Evolutionary conservation across 2,888 invertebrate genomes (phyloP).

Genomic region (Tipula helvola): DNA sequence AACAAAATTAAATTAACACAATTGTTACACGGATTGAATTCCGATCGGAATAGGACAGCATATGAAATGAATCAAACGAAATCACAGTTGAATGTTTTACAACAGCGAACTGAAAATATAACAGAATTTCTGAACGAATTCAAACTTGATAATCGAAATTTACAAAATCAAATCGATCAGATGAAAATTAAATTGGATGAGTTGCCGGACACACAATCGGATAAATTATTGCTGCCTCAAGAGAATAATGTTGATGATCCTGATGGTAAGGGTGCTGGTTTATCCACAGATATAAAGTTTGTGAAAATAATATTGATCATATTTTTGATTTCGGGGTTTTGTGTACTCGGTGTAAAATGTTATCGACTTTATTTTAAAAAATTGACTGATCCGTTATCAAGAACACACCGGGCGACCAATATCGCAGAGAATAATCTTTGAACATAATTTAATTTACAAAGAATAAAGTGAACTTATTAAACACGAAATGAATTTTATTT

Average conservation of each 20-base stretch:
- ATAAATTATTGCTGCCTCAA: not conserved
- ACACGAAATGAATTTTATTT: too few relatives aligned
- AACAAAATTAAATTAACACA: not conserved
- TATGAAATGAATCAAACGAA: not conserved
- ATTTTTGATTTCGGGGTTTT: not conserved
- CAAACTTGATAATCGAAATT: not conserved
- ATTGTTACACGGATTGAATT: not conserved
- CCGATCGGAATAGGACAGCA: not conserved
- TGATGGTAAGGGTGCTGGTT: not conserved
- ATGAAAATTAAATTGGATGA: not conserved
- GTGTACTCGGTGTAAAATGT: not conserved
- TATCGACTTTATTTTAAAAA: not conserved
- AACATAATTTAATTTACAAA: not conserved
- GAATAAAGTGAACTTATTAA: too few relatives aligned
- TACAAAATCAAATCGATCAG: not conserved
- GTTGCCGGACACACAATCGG: too few relatives aligned
- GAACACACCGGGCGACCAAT: not conserved
- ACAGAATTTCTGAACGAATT: not conserved
- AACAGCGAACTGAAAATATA: too few relatives aligned
- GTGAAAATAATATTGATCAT: not conserved
- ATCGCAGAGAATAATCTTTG: not conserved
- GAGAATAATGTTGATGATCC: not conserved
- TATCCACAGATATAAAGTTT: not conserved
- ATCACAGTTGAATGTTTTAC: too few relatives aligned
- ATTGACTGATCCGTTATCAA: not conserved